Evolutionary conservation across 2,113 vertebrate species (phyloP).

Genomic region (Ageneiosus marmoratus): DNA sequence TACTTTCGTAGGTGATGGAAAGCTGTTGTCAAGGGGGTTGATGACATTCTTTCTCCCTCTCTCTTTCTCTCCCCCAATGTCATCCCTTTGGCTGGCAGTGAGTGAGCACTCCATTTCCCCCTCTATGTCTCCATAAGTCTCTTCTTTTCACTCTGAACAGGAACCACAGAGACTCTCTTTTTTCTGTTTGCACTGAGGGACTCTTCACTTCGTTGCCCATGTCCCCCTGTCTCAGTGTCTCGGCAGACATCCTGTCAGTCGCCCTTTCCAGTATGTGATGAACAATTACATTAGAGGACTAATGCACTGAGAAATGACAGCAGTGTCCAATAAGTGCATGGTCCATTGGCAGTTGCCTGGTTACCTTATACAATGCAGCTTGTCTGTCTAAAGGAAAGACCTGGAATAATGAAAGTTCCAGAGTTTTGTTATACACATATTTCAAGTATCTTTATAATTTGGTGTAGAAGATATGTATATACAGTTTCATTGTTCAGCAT

Average conservation of each 20-base stretch:
- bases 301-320: constrained; percentile 74
- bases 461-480: not conserved
- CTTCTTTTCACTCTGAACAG: not conserved
- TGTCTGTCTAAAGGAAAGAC: constrained; percentile 54
- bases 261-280: constrained; percentile 58
- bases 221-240: constrained; percentile 42
- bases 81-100: constrained; percentile 51
- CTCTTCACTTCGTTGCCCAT: constrained; percentile 20
- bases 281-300: constrained; percentile 71
- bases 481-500: not conserved
- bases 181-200: constrained; percentile 19
- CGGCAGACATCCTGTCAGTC: constrained; percentile 46
- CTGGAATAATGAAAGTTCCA: constrained; percentile 57
- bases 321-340: constrained; percentile 44
- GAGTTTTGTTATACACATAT: not conserved
- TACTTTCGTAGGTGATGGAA: constrained; percentile 27
- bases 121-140: not conserved
- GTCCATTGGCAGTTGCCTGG: constrained; percentile 68
- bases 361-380: constrained; percentile 65
- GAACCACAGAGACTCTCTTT: not conserved
- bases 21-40: constrained; percentile 25
- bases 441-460: not conserved
- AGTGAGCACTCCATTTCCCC: constrained; percentile 40
- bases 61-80: constrained; percentile 18
- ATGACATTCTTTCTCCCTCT: constrained; percentile 18